Conservation (phyloP, 2,888 invertebrate species). For the Cosmopolites sordidus region DNA sequence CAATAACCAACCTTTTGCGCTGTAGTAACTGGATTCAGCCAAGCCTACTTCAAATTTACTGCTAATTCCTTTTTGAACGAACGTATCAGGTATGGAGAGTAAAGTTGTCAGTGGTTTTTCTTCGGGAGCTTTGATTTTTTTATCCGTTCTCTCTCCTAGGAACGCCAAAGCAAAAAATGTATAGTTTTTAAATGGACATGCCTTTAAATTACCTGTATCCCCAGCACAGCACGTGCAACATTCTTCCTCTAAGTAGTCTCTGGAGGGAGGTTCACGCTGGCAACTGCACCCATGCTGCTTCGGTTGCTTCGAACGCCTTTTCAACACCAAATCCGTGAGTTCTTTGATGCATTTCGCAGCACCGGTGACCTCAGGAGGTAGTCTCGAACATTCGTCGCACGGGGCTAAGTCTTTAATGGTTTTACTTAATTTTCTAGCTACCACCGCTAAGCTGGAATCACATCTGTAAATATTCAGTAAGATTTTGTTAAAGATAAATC, state of each 20-base stretch:
- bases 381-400: slow-evolving; percentile 33
- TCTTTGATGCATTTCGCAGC: slow-evolving; percentile 41
- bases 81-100: slow-evolving; percentile 18
- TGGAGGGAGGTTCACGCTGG: neutral
- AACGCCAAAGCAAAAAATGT: too few relatives aligned
- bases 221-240: slow-evolving; percentile 20
- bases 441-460: slow-evolving; percentile 35
- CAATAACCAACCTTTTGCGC: slow-evolving; percentile 9
- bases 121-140: slow-evolving; percentile 1
- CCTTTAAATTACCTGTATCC: slow-evolving; percentile 12
- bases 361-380: slow-evolving; percentile 38
- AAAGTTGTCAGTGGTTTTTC: slow-evolving; percentile 24
- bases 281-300: slow-evolving; percentile 7
- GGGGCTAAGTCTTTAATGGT: slow-evolving; percentile 37
- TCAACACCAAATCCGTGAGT: slow-evolving; percentile 40
- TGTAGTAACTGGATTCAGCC: slow-evolving; percentile 16
- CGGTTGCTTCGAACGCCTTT: slow-evolving; percentile 14
- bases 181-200: too few relatives aligned
- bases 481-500: too few relatives aligned
- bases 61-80: slow-evolving; percentile 23
- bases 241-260: slow-evolving; percentile 5
- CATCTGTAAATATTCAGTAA: slow-evolving; percentile 20
- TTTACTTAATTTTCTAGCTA: slow-evolving; percentile 40
- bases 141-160: too few relatives aligned
- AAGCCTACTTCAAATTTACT: slow-evolving; percentile 21